phyloP scores from a whole-genome alignment of 2,888 invertebrate genomes.

The Pseudeuparius sepicola region DNA sequence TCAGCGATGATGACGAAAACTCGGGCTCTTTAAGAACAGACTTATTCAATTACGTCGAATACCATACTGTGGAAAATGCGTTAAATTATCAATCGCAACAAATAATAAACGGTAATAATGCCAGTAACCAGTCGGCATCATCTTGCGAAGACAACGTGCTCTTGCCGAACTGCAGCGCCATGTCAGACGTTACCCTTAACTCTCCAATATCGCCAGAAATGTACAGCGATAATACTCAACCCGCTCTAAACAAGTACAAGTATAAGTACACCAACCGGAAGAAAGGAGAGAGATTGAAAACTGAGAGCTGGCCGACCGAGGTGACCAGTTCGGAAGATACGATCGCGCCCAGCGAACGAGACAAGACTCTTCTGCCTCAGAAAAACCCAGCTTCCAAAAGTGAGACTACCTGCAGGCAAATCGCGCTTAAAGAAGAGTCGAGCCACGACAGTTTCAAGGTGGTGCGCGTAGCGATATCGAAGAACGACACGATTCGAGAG shows the following conservation, averaged over 20 bases:
- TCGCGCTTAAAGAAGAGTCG: constrained; percentile 1
- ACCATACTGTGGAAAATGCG: constrained; percentile 32
- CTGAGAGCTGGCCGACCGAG: constrained; percentile 24
- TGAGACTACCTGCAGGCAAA: neutral
- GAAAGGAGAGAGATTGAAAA: constrained; percentile 30
- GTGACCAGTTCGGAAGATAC: constrained; percentile 37
- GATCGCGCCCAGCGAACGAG: constrained; percentile 21
- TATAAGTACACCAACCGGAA: constrained; percentile 39
- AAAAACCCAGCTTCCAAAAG: neutral
- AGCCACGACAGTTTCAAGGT: constrained; percentile 29
- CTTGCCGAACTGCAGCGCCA: constrained; percentile 35
- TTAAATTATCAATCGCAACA: constrained; percentile 31
- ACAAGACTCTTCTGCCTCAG: constrained; percentile 10
- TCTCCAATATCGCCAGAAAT: constrained; percentile 37
- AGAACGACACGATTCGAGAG: constrained; percentile 28
- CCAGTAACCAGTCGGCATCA: constrained; percentile 30
- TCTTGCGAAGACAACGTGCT: constrained; percentile 37
- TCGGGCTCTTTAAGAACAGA: constrained; percentile 33
- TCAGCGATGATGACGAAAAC: constrained; percentile 35
- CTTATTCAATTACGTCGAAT: constrained; percentile 37
- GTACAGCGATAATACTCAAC: constrained; percentile 30
- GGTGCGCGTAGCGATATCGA: constrained; percentile 32
- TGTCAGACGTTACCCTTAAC: constrained; percentile 39
- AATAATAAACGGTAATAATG: constrained; percentile 33
- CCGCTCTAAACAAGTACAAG: constrained; percentile 36